Evolutionary conservation across 2,888 invertebrate genomes (phyloP), one percentile per base, ranked within the genome.

Genomic region (Drosophila percnosoma): DNA sequence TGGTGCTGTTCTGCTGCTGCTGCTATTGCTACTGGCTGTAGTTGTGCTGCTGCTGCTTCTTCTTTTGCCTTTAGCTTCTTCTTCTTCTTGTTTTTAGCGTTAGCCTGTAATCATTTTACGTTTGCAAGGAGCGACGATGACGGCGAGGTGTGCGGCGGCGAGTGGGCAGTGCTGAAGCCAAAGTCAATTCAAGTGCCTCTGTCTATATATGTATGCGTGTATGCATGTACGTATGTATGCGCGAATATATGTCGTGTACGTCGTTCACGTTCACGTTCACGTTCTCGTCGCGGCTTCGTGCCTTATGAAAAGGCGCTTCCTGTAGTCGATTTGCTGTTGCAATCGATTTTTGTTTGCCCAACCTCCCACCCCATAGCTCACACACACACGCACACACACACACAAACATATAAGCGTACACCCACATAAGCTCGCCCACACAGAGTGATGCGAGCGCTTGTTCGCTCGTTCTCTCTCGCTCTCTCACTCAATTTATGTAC

Each of bases 21-120:
- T 48, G 58, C 29, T 65, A 21, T 59, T 62, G 75, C 10, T 78
- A 49, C 45, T 70, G 42, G 62, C 40, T 38, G 42, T 62, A 13
- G n/a, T 53, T 52, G 18, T 33, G 36, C 45, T 61, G 36, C 65
- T 55, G 45, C 67, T 61, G 31, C 59, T 79, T 49, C 55, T 63
- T 33, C 45, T 27, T 52, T 68, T 59, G 77, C 49, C 64, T 72
- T 72, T 68, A 52, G 79, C 70, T 75, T 59, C 75, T 72, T 65
- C 18, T 27, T 64, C 57, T 57, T 31, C 57, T 42, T 40, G 57
- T 75, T 68, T 78, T 70, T 74, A 67, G 69, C 79, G 78, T 82
- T 70, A 71, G 79, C 87, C 87, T 87, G 82, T 90, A 89, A 87
- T 84, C 87, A 87, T 90, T 90, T 84, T 75, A 84, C 64, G 85